phyloP scores from a whole-genome alignment of 2,113 vertebrate genomes.

The Thinocorus orbignyianus region DNA sequence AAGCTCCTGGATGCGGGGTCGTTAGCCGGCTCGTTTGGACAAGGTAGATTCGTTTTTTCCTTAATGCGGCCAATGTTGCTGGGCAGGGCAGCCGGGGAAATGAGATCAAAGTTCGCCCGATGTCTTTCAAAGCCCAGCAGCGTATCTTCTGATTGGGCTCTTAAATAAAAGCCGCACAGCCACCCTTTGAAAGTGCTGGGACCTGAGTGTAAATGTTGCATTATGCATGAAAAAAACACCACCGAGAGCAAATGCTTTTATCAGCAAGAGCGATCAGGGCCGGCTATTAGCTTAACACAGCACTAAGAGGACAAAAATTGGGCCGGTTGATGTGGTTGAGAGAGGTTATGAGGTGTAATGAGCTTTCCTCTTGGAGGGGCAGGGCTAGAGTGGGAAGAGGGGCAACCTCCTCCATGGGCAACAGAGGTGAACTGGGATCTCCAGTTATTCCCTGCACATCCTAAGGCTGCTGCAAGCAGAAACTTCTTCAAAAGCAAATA shows the following conservation, averaged over 20 bases:
- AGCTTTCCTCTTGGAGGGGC: neutral
- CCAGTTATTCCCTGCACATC: neutral
- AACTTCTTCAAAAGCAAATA: neutral
- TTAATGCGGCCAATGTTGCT: neutral
- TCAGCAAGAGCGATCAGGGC: neutral
- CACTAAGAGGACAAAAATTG: neutral
- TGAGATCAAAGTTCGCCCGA: conserved; percentile 18
- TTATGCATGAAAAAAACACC: neutral
- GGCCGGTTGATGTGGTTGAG: neutral
- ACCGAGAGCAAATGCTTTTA: conserved; percentile 27
- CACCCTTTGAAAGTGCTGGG: conserved; percentile 19
- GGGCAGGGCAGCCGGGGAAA: neutral
- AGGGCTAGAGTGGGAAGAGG: neutral
- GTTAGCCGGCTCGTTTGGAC: neutral
- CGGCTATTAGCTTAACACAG: neutral
- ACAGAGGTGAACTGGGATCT: neutral
- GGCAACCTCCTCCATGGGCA: neutral
- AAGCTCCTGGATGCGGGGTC: neutral
- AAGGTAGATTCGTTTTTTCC: neutral
- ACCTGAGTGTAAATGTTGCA: neutral
- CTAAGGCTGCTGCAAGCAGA: neutral
- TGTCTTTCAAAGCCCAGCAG: neutral
- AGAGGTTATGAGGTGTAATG: neutral
- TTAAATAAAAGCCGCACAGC: neutral
- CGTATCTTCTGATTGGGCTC: conserved; percentile 3